A percentile compares a stretch with the other conserved stretches of the same genome.
Evolutionary conservation across 2,888 invertebrate genomes (phyloP).

Genomic region (Rhyacophila evoluta): DNA sequence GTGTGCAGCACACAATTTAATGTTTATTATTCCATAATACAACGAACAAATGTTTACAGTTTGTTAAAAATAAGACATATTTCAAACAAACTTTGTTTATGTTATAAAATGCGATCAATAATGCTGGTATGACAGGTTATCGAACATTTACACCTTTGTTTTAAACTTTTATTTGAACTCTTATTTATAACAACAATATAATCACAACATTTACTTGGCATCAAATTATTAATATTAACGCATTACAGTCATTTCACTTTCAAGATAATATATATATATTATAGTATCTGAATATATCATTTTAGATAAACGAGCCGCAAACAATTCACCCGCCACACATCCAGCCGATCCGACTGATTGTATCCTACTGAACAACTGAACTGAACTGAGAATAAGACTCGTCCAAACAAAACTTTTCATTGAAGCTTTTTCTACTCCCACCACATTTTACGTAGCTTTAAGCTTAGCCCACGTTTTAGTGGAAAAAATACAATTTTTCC

Average conservation of each 20-base stretch:
- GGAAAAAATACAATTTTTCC: not conserved
- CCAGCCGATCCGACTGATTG: not conserved
- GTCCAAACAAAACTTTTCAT: not conserved
- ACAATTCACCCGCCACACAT: no score
- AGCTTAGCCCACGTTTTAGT: not conserved
- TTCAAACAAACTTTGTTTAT: slow-evolving; percentile 1
- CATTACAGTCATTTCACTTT: no score
- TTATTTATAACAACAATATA: no score
- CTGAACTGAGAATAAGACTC: not conserved
- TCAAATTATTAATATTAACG: no score
- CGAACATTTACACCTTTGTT: not conserved
- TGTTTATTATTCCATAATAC: slow-evolving; percentile 23
- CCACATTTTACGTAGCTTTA: not conserved
- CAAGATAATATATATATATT: no score
- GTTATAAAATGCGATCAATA: slow-evolving; percentile 11
- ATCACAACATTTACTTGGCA: no score
- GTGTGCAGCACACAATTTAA: not conserved
- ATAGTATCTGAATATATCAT: no score
- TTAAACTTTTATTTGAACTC: not conserved
- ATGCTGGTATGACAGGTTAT: not conserved
- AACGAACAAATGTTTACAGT: slow-evolving; percentile 15
- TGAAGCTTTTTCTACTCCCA: not conserved
- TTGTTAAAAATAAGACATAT: slow-evolving; percentile 1
- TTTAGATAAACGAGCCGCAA: no score
- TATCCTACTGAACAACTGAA: not conserved